Percentiles rank a stretch among this genome's conserved stretches.
Evolutionary conservation across 2,888 invertebrate genomes (phyloP).

Genomic region (Melinaea menophilus): DNA sequence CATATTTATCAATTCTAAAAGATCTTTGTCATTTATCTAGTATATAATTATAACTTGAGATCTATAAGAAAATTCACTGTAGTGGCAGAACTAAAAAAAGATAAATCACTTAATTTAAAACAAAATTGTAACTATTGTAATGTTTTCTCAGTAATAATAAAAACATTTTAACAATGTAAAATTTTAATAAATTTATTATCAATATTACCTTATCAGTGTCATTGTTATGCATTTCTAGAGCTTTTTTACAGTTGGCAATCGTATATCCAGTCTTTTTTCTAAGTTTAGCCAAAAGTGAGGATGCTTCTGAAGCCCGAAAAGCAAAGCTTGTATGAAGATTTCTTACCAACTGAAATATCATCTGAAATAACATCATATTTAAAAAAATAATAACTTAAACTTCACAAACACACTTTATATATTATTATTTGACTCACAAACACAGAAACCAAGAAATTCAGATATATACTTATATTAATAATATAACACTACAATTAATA

Average conservation of each 20-base stretch:
- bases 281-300: slow-evolving; percentile 87
- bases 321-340: slow-evolving; percentile 78
- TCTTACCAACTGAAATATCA: slow-evolving; percentile 78
- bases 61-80: no score
- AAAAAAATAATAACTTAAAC: not conserved
- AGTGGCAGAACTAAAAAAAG: no score
- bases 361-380: slow-evolving; percentile 57
- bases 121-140: no score
- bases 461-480: not conserved
- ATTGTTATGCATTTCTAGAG: slow-evolving; percentile 92
- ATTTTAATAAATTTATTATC: not conserved
- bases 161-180: no score
- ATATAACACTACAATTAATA: not conserved
- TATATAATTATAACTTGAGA: no score
- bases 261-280: slow-evolving; percentile 97
- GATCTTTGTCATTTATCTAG: no score
- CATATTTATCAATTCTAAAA: no score
- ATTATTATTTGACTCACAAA: not conserved
- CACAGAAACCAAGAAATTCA: not conserved
- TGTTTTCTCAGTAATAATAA: no score
- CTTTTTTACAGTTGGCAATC: slow-evolving; percentile 97
- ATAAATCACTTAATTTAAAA: no score
- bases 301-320: slow-evolving; percentile 77
- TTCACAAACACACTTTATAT: not conserved
- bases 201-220: slow-evolving; percentile 85